phyloP scores from a whole-genome alignment of 1,140 invertebrate species.

The Meloidogyne exigua region DNA sequence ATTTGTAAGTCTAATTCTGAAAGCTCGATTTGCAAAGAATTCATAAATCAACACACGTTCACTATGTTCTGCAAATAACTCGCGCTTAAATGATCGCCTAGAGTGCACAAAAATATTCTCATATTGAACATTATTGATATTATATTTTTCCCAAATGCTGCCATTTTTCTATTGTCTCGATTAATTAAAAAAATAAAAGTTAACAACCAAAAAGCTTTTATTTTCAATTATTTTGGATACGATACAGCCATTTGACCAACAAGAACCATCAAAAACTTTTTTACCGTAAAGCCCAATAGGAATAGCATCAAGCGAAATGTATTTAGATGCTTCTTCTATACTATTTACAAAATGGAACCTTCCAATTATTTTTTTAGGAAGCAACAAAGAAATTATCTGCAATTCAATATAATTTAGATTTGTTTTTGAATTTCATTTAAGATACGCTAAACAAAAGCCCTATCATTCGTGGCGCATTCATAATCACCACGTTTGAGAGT shows the following conservation, averaged over 20 bases:
- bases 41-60: conserved; percentile 43
- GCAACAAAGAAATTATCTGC: conserved; percentile 46
- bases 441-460: conserved; percentile 40
- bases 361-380: conserved; percentile 33
- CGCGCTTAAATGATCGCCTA: conserved; percentile 28
- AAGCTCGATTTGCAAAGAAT: conserved; percentile 43
- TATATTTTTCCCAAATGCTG: conserved; percentile 31
- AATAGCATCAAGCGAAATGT: conserved; percentile 38
- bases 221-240: conserved; percentile 26
- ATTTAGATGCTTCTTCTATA: conserved; percentile 29
- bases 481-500: conserved; percentile 47
- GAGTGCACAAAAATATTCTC: conserved; percentile 25
- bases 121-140: conserved; percentile 34
- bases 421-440: background rate
- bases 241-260: conserved; percentile 39
- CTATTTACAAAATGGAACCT: conserved; percentile 43
- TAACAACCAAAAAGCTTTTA: conserved; percentile 40
- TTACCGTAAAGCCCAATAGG: conserved; percentile 42
- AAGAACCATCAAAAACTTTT: conserved; percentile 25
- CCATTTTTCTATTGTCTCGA: conserved; percentile 33
- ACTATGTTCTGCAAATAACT: conserved; percentile 8
- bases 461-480: conserved; percentile 46
- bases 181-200: background rate
- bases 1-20: conserved; percentile 36
- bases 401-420: background rate